Evolutionary conservation across 2,888 invertebrate species (phyloP).

Genomic region (Ferrisia virgata): DNA sequence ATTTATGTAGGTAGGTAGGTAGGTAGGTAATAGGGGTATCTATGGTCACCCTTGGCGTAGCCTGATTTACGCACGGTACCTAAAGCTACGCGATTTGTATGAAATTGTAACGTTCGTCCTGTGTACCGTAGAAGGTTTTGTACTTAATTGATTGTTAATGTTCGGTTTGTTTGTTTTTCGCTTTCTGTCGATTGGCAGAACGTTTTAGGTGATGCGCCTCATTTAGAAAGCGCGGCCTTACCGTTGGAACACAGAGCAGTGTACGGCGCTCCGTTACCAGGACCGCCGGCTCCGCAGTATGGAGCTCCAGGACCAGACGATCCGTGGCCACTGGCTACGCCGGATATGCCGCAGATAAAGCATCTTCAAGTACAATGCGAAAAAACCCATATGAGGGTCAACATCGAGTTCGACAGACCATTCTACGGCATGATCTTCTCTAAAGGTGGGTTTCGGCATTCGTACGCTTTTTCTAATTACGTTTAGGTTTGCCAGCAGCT

Average conservation of each 20-base stretch:
- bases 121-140: no score
- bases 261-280: slow-evolving; percentile 50
- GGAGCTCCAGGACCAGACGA: slow-evolving; percentile 66
- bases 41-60: no score
- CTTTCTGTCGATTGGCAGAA: slow-evolving; percentile 36
- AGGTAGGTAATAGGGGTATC: no score
- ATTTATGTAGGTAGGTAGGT: no score
- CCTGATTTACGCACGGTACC: no score
- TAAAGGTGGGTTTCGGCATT: slow-evolving; percentile 59
- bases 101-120: no score
- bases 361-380: slow-evolving; percentile 92
- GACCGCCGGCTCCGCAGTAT: slow-evolving; percentile 47
- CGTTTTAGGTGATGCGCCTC: slow-evolving; percentile 46
- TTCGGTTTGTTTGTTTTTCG: background rate
- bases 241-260: slow-evolving; percentile 51
- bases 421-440: slow-evolving; percentile 96
- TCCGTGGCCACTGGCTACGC: slow-evolving; percentile 82
- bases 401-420: slow-evolving; percentile 90
- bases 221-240: slow-evolving; percentile 49
- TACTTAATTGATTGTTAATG: background rate
- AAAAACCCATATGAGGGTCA: slow-evolving; percentile 92
- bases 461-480: no score
- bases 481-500: no score
- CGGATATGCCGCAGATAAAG: slow-evolving; percentile 90
- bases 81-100: no score